Evolutionary conservation across 2,797 vertebrate genomes (phyloP), one percentile per base, ranked within the genome.

Genomic region (Paratrypauchen microcephalus): DNA sequence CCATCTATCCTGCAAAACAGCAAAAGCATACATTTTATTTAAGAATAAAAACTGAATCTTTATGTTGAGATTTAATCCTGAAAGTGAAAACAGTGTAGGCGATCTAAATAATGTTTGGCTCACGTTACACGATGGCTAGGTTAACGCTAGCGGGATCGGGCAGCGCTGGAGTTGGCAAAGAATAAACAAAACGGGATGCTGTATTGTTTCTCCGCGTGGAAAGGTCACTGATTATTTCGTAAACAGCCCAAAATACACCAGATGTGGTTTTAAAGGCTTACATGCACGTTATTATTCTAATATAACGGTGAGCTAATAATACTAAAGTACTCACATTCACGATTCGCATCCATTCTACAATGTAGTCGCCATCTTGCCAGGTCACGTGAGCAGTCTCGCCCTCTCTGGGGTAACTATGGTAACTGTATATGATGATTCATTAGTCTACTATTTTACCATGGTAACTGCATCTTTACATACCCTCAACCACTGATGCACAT

Each of bases 301-400:
- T 56, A 1, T 45, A 64, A 72, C 52, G 57, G 69, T 56, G 56
- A 62, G 84, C 81, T 81, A 69, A 78, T 76, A 72, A 78, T 72
- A 83, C 77, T 61, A n/a, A 45, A 64, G 55, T 60, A 90, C 87
- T 88, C 78, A 87, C 86, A 65, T 58, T 78, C 79, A 75, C 77
- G 73, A 66, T 57, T 77, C 79, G 73, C 75, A 75, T 85, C 84
- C 85, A 86, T 82, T 78, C 89, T 81, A 72, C 88, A 65, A 65
- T 77, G 80, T 67, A 56, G 87, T 74, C 89, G 91, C 91, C 91
- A 92, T 92, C 85, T 92, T 92, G 84, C 67, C 74, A 55, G 19
- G 81, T 90, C 89, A 91, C 88, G 80, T 88, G 91, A 84, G 2
- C 78, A 52, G 77, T 74, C 84, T 89, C 79, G 39, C 81, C 80